A percentile compares a stretch with the other conserved stretches of the same genome.
phyloP scores from a whole-genome alignment of 2,113 vertebrate species.

The Melanotaenia duboulayi region DNA sequence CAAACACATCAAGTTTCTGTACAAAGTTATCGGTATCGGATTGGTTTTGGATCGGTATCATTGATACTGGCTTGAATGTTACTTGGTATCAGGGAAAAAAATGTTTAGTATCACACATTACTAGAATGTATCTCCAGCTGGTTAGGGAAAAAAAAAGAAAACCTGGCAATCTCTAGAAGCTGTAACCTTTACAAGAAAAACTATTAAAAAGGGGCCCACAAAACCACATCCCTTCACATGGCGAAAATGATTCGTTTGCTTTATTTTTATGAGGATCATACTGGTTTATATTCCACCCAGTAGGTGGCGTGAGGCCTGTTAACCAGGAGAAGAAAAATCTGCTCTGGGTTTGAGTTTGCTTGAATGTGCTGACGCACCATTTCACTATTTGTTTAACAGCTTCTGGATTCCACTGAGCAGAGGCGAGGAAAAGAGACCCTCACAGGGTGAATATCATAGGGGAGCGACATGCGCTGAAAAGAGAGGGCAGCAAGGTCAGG shows the following conservation, averaged over 20 bases:
- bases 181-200: not conserved
- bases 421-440: slow-evolving; percentile 62
- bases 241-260: not conserved
- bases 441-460: slow-evolving; percentile 52
- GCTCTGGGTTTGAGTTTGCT: slow-evolving; percentile 51
- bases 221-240: slow-evolving; percentile 7
- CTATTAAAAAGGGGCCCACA: not conserved
- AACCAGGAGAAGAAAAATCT: slow-evolving; percentile 38
- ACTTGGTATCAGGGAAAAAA: no score
- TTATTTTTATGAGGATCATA: slow-evolving; percentile 16
- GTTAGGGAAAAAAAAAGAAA: not conserved
- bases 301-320: slow-evolving; percentile 65
- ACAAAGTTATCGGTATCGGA: no score
- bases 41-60: no score
- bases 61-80: no score
- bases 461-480: slow-evolving; percentile 36
- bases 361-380: slow-evolving; percentile 80
- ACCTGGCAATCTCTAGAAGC: not conserved
- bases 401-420: slow-evolving; percentile 77
- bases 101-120: no score
- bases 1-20: no score
- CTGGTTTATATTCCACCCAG: slow-evolving; percentile 65
- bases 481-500: slow-evolving; percentile 45
- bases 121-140: no score
- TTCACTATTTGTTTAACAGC: slow-evolving; percentile 79